Conservation (phyloP, 2,113 vertebrate species). For the Sturnus vulgaris region DNA sequence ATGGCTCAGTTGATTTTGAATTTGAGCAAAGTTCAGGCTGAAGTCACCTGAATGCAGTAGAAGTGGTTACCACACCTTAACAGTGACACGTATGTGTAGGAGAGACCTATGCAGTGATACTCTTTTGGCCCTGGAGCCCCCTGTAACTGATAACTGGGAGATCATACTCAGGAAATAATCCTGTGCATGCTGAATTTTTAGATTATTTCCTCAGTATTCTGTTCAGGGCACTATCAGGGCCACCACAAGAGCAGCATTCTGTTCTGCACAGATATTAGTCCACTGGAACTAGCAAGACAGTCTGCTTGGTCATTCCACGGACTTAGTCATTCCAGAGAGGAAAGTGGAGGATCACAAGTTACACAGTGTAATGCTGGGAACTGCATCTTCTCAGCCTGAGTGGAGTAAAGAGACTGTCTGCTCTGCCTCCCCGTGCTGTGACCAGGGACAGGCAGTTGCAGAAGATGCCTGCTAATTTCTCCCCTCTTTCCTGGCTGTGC, state of each 20-base stretch:
- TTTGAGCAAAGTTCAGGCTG: neutral
- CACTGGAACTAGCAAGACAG: neutral
- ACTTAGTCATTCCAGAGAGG: neutral
- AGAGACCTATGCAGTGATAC: neutral
- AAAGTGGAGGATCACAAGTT: neutral
- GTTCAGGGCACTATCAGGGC: neutral
- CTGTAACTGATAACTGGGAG: neutral
- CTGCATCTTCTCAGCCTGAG: neutral
- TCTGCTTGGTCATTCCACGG: neutral
- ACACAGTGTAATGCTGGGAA: neutral
- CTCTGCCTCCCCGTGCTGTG: accelerated
- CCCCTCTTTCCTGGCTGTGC: neutral
- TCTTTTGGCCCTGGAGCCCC: neutral
- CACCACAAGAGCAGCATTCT: neutral
- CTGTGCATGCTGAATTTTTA: neutral
- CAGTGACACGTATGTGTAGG: neutral
- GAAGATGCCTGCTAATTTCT: neutral
- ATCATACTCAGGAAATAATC: neutral
- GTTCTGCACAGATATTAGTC: neutral
- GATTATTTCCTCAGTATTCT: neutral
- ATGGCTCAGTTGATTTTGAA: neutral
- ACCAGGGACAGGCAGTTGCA: neutral
- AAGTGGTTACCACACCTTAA: neutral
- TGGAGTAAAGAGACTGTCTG: too few species aligned
- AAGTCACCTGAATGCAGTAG: neutral